phyloP scores from a whole-genome alignment of 2,888 invertebrate genomes.

The Coleophora deauratella region DNA sequence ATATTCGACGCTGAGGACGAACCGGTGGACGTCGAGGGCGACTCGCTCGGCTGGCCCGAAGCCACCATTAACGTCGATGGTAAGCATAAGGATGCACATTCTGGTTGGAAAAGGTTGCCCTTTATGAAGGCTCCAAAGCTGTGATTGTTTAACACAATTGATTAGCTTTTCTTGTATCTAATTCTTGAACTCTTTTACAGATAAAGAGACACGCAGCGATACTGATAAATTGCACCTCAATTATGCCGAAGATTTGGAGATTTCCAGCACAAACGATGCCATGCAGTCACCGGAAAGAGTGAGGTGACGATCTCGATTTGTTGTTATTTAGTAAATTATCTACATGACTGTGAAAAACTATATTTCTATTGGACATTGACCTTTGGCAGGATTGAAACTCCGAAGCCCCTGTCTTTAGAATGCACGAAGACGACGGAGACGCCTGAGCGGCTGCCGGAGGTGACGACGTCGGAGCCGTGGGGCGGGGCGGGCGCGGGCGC shows the following conservation, averaged over 20 bases:
- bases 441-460: slow-evolving; percentile 58
- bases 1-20: slow-evolving; percentile 65
- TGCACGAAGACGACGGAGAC: slow-evolving; percentile 41
- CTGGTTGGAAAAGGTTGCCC: too few species aligned
- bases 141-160: too few species aligned
- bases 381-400: slow-evolving; percentile 53
- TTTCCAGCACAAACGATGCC: slow-evolving; percentile 69
- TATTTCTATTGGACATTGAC: background rate
- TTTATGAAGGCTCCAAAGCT: too few species aligned
- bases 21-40: slow-evolving; percentile 68
- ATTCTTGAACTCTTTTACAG: too few species aligned
- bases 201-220: slow-evolving; percentile 56
- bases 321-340: slow-evolving; percentile 16
- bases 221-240: slow-evolving; percentile 57
- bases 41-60: slow-evolving; percentile 68
- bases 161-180: too few species aligned
- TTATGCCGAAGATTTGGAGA: slow-evolving; percentile 67
- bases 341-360: too few species aligned
- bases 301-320: slow-evolving; percentile 48
- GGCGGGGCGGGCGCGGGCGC: slow-evolving; percentile 26
- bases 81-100: slow-evolving; percentile 22
- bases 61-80: slow-evolving; percentile 56
- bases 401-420: slow-evolving; percentile 61
- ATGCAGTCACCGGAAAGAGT: slow-evolving; percentile 70
- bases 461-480: slow-evolving; percentile 61